Conservation (phyloP, 2,888 invertebrate genomes). For the Ophion costatus region DNA sequence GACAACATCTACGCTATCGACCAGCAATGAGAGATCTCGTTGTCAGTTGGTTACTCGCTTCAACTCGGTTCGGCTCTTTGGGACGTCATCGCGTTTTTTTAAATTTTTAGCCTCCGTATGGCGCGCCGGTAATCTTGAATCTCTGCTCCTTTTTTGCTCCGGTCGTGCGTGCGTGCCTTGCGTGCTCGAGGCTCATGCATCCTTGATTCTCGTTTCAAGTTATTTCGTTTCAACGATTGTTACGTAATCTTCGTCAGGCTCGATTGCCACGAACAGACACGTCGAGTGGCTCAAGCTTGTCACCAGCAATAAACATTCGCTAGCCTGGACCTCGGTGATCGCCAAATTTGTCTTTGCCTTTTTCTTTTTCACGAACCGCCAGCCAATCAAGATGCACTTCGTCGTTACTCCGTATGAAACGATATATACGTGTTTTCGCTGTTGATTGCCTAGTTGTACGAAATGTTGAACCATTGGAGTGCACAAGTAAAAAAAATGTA, state of each 20-base stretch:
- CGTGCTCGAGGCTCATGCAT: no score
- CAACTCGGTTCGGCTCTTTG: no score
- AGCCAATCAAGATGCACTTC: neutral
- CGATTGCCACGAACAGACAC: no score
- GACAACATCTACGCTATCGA: conserved; percentile 73
- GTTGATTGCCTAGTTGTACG: neutral
- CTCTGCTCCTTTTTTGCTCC: no score
- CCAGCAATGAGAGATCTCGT: conserved; percentile 26
- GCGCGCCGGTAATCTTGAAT: no score
- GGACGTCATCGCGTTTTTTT: no score
- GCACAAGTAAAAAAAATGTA: neutral
- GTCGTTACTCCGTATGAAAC: neutral
- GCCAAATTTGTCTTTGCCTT: neutral
- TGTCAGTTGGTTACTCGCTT: neutral
- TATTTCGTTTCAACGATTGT: no score
- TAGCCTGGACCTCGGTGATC: neutral
- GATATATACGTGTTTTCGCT: neutral
- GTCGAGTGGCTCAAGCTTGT: no score
- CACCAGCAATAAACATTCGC: neutral
- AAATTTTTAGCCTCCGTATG: no score
- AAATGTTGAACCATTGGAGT: neutral
- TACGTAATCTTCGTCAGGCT: no score
- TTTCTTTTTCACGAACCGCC: neutral
- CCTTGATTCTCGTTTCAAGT: no score
- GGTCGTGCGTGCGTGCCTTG: no score